Evolutionary conservation across 2,888 invertebrate species (phyloP), one percentile per base, ranked within the genome.

Genomic region (Pristionchus entomophagus): DNA sequence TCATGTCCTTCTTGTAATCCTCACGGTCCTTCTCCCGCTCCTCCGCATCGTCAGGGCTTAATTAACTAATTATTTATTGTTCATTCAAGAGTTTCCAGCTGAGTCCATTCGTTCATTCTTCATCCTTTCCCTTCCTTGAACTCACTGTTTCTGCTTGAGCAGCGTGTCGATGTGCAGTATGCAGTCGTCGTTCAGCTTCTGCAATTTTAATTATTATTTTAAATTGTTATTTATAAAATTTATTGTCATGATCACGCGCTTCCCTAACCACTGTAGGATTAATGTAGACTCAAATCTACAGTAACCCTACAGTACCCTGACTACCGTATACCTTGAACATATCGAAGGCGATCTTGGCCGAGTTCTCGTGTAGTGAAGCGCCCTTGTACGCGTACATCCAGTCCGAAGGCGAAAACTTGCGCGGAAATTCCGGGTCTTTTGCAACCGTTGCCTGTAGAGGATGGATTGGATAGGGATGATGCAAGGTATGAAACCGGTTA

Each of bases 121-220:
- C n/a, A n/a, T n/a, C n/a, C n/a, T n/a, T n/a, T n/a, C n/a, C n/a
- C n/a, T n/a, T n/a, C n/a, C 14, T 19, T 59, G 59, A 26, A 65
- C 65, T 65, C 65, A 65, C 65, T 35, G 32, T 32, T 65, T 65
- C 35, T 12, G 1, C 65, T 65, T 65, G 65, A 65, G 65, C 65
- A 65, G 65, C 35, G 19, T 22, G 6, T 65, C 65, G 19, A 65
- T 65, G 35, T 65, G 65, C 65, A 65, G 35, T 19, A 65, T 32
- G 17, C 17, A 65, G 65, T 4, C 22, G 65, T 5, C n/a, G 35
- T 65, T 65, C 19, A 35, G 8, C 65, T 65, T 65, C 65, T 65
- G 35, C 65, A 65, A 65, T 35, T 4, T 14, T 65, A 35, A 65
- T 14, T 35, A 19, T 65, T 65, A 35, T 32, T 32, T 32, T 62